These are phyloP conservation scores for Drosophila dives DNA, from an alignment of 2,888 invertebrate species.

Conservation along the genomic window DNA sequence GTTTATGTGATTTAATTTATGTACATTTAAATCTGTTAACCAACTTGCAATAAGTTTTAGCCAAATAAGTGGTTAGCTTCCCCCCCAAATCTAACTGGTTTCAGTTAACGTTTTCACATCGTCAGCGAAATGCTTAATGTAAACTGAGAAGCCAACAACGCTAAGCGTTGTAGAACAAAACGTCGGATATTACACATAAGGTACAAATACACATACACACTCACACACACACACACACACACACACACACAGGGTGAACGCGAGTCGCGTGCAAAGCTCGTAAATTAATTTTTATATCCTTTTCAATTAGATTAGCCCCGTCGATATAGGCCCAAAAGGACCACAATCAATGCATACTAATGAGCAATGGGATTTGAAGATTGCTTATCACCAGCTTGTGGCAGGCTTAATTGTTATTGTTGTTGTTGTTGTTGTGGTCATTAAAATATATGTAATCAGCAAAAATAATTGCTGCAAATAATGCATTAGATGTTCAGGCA, in stretches of 20 bases:
- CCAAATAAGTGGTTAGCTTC: background rate
- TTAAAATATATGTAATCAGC: slow-evolving; percentile 35
- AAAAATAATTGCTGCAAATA: slow-evolving; percentile 16
- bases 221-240: background rate
- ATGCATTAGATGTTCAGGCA: slow-evolving; percentile 21
- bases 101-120: slow-evolving; percentile 3
- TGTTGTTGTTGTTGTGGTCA: slow-evolving; percentile 7
- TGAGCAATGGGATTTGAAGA: slow-evolving; percentile 27
- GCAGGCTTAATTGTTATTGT: slow-evolving; percentile 18
- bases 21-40: background rate
- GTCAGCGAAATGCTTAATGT: slow-evolving; percentile 8
- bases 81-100: too few relatives aligned
- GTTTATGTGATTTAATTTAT: background rate
- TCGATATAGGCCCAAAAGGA: slow-evolving; percentile 24
- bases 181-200: slow-evolving; percentile 26
- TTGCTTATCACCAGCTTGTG: slow-evolving; percentile 27
- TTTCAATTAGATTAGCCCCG: slow-evolving; percentile 57
- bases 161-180: background rate
- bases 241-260: background rate
- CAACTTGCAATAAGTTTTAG: background rate
- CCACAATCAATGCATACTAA: slow-evolving; percentile 57
- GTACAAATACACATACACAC: background rate
- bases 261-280: slow-evolving; percentile 53
- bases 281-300: slow-evolving; percentile 70
- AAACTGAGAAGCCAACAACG: background rate